Percentiles rank a stretch among this genome's conserved stretches.
Conservation (phyloP, 2,888 invertebrate genomes). For the Vannuccia rotundouncinata region DNA sequence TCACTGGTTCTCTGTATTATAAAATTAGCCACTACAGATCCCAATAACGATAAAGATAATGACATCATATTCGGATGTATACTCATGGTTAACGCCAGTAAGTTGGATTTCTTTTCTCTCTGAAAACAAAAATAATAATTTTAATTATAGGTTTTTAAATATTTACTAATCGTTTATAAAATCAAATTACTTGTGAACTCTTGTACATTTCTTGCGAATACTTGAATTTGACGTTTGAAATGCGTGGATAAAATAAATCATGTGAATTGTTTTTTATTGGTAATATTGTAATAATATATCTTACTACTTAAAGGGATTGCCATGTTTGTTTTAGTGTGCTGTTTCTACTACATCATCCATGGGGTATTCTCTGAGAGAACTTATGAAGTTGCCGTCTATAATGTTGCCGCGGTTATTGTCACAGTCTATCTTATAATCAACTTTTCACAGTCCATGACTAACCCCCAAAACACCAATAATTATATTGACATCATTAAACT, state of each 20-base stretch:
- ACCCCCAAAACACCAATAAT: too few species aligned
- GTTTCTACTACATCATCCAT: constrained; percentile 45
- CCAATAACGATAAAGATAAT: neutral
- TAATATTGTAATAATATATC: too few species aligned
- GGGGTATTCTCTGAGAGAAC: constrained; percentile 46
- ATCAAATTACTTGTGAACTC: too few species aligned
- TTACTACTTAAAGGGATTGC: too few species aligned
- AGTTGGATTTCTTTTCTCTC: constrained; percentile 35
- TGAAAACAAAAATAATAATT: too few species aligned
- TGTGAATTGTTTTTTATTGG: too few species aligned
- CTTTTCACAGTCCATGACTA: neutral
- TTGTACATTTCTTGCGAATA: too few species aligned
- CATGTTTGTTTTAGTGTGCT: too few species aligned
- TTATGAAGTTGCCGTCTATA: constrained; percentile 42
- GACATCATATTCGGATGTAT: neutral
- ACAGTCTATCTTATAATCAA: neutral
- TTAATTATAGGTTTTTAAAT: too few species aligned
- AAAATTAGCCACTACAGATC: neutral
- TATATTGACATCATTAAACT: constrained; percentile 44
- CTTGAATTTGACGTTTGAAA: too few species aligned
- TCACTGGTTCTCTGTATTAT: neutral
- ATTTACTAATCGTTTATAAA: too few species aligned
- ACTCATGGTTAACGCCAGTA: neutral
- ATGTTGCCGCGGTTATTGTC: neutral
- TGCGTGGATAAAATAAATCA: too few species aligned